Evolutionary conservation across 2,888 invertebrate species (phyloP), one percentile per base, ranked within the genome.

Genomic region (Diaprepes abbreviatus): DNA sequence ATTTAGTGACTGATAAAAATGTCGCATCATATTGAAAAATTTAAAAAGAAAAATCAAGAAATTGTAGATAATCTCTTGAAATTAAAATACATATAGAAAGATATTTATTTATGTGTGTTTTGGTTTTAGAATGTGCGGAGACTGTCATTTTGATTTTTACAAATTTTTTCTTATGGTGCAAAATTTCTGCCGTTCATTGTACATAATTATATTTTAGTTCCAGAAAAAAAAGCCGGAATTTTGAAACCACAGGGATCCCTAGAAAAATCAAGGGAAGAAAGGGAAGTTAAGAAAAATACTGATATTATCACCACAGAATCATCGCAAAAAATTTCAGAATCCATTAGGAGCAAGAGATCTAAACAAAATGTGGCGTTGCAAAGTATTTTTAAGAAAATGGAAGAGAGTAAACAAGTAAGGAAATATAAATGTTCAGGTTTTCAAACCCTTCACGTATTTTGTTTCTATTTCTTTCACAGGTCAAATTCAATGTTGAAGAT

Each of bases 281-380:
- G 89, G 1, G 88, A 88, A 0, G 74, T 86, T 59, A 83, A 86
- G 31, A 72, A 73, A 40, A 65, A 62, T 31, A 57, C 63, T 4
- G 45, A 72, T 2, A 57, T 54, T 3, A 45, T 59, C 16, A 19
- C 35, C 0, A 69, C 12, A 4, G 71, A 71, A 33, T 31, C 14
- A 3, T 33, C 38, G 4, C 60, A 66, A 17, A 73, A 66, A 45
- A 74, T 71, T 54, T 48, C 55, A 2, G 80, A 80, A 36, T 48
- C 73, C 4, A 65, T 73, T 3, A 84, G 81, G 77, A 50, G 2
- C 60, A 84, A 85, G 73, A 86, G 88, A 71, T 85, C 87, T 1
- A 86, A 93, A 70, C 92, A 93, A 79, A 94, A 94, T 82, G 92
- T 93, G 48, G 94, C 93, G 0, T 90, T 94, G 87, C 91, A 92